phyloP scores from a whole-genome alignment of 2,797 vertebrate species.

The Pogonophryne albipinna region DNA sequence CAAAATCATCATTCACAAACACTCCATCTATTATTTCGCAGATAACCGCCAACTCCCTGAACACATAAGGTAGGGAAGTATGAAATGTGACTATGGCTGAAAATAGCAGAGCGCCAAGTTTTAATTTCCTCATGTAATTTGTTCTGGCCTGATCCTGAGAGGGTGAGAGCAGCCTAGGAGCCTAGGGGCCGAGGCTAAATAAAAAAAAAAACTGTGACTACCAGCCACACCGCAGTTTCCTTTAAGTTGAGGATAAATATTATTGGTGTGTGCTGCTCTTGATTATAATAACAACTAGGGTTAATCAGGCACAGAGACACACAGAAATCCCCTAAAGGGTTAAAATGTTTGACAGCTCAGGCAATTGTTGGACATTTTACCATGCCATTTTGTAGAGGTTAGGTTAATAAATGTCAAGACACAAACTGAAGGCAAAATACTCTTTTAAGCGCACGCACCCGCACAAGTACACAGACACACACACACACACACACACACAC shows the following conservation, averaged over 20 bases:
- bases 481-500: too few relatives aligned
- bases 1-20: slow-evolving; percentile 14
- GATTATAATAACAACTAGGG: slow-evolving; percentile 55
- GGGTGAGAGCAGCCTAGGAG: slow-evolving; percentile 52
- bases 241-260: slow-evolving; percentile 56
- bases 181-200: slow-evolving; percentile 62
- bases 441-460: too few relatives aligned
- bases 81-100: slow-evolving; percentile 66
- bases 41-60: slow-evolving; percentile 26
- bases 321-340: slow-evolving; percentile 7
- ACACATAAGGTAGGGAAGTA: slow-evolving; percentile 46
- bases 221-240: slow-evolving; percentile 40
- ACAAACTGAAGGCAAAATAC: slow-evolving; percentile 24
- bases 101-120: slow-evolving; percentile 67
- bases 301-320: slow-evolving; percentile 40
- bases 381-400: slow-evolving; percentile 40
- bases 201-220: slow-evolving; percentile 24
- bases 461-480: too few relatives aligned
- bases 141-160: slow-evolving; percentile 65
- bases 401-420: slow-evolving; percentile 67
- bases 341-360: slow-evolving; percentile 24
- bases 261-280: slow-evolving; percentile 51
- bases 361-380: slow-evolving; percentile 23
- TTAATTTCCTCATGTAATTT: slow-evolving; percentile 80
- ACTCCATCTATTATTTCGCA: slow-evolving; percentile 16